Base-by-base conservation (phyloP, 2,797 vertebrate genomes). In the Phaenicophaeus curvirostris region DNA sequence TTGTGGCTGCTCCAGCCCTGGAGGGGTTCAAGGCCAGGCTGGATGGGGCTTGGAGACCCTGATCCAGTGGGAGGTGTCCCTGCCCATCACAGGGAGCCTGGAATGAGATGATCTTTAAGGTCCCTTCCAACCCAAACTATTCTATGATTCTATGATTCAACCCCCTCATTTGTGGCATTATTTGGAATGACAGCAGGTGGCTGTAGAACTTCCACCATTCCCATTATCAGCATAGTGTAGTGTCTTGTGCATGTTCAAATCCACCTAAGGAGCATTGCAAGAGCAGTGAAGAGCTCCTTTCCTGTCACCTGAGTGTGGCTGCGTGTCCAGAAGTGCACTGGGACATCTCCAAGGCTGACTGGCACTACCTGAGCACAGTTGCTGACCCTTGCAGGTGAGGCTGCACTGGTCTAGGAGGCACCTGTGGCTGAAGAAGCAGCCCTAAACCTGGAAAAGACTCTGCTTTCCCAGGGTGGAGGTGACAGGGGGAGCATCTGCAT, bases 401-500 rank as follows among this genome's bases (percentile, higher is more conserved):
- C 39, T 77, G 41, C 9, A 2, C 81, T 42, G 48, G 51, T 39
- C 33, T 53, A 18, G 41, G 82, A 48, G 68, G 12, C 20, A 66
- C 44, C 58, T 28, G 53, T 1, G 42, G 42, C 50, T 42, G 55
- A 11, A n/a, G 59, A 21, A 58, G 23, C 35, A 59, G 74, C 30
- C 30, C 51, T 12, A 42, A 28, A 2, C 5, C 24, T 16, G 41
- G 35, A 13, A 23, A 31, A 66, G 23, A 2, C 31, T 8, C 23
- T 2, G 69, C 27, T 35, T 2, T 17, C 17, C 77, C 0, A 1
- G 31, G 15, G 6, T 0, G 0, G 25, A 44, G 37, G 25, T 1
- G 0, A 18, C 67, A 33, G 33, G 39, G 37, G 58, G 33, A 67
- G 42, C 33, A 62, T 5, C 35, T 20, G 28, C 0, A 0, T 10